Conservation (phyloP, 2,797 vertebrate genomes). For the Apogon talboti region DNA sequence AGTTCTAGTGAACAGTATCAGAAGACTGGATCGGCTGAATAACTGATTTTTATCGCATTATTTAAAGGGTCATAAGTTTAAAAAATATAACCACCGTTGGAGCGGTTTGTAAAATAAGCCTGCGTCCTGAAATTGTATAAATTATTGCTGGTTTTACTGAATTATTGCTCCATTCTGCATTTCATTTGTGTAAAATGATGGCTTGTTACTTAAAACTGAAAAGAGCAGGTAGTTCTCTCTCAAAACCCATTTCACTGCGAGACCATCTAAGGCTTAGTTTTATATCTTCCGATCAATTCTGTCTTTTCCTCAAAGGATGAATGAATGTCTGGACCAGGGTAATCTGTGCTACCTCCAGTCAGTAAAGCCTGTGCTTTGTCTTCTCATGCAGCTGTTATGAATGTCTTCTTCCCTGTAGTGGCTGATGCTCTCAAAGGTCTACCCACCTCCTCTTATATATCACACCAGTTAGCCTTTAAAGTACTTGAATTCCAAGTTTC, state of each 20-base stretch:
- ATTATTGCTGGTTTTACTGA: slow-evolving; percentile 14
- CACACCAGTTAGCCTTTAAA: slow-evolving; percentile 21
- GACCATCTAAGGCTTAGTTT: slow-evolving; percentile 58
- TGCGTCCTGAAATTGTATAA: slow-evolving; percentile 20
- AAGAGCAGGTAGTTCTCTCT: slow-evolving; percentile 30
- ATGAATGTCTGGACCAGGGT: slow-evolving; percentile 58
- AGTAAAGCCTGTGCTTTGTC: slow-evolving; percentile 68
- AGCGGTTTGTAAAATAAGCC: slow-evolving; percentile 4
- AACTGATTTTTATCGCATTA: no score
- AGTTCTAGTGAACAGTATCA: no score
- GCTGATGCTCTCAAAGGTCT: slow-evolving; percentile 39
- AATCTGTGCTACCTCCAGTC: slow-evolving; percentile 69
- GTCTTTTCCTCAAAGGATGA: slow-evolving; percentile 65
- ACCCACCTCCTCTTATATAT: slow-evolving; percentile 12
- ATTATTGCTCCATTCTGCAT: slow-evolving; percentile 47
- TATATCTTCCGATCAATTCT: slow-evolving; percentile 65
- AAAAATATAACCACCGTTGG: slow-evolving; percentile 11
- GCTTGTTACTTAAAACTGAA: slow-evolving; percentile 46
- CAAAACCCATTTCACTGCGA: slow-evolving; percentile 55
- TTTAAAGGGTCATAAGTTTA: slow-evolving; percentile 1
- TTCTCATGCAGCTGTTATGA: slow-evolving; percentile 60
- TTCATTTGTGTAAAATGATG: slow-evolving; percentile 48
- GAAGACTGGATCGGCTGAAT: no score
- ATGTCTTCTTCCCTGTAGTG: slow-evolving; percentile 52
- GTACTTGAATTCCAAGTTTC: neutral